Conservation (phyloP, 1,140 invertebrate species). For the Aethina tumida region DNA sequence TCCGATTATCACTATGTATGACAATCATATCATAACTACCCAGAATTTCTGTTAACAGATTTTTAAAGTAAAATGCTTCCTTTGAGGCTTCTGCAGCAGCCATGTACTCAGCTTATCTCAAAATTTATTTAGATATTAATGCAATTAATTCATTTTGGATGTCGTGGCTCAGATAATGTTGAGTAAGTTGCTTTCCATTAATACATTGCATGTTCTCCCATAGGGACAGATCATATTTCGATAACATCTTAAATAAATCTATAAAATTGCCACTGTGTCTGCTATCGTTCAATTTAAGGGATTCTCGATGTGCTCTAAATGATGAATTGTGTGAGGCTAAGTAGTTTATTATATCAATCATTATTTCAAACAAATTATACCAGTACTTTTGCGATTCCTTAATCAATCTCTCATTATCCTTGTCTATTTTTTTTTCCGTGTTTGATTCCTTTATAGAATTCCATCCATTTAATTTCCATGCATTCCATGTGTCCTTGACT, state of each 20-base stretch:
- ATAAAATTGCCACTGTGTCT: conserved; percentile 24
- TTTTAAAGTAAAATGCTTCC: too few relatives aligned
- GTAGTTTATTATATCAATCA: conserved; percentile 27
- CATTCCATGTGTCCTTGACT: conserved; percentile 22
- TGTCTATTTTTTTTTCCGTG: conserved; percentile 24
- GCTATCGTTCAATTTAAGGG: too few relatives aligned
- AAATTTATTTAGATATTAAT: conserved; percentile 27
- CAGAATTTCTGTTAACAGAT: too few relatives aligned
- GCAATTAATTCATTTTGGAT: conserved; percentile 27
- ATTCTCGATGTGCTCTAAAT: conserved; percentile 19
- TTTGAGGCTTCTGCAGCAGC: too few relatives aligned
- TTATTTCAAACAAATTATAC: conserved; percentile 26
- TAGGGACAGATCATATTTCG: conserved; percentile 16
- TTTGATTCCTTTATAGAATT: conserved; percentile 25
- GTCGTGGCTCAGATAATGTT: conserved; percentile 24
- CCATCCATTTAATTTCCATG: conserved; percentile 26
- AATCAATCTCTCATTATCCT: conserved; percentile 25
- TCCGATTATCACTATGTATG: too few relatives aligned
- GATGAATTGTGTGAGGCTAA: conserved; percentile 29
- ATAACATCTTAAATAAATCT: conserved; percentile 23
- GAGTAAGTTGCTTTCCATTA: conserved; percentile 23
- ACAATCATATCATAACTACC: too few relatives aligned
- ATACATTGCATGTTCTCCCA: conserved; percentile 22
- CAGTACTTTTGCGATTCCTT: conserved; percentile 26
- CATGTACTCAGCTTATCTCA: too few relatives aligned